Evolutionary conservation across 2,797 vertebrate species (phyloP), one percentile per base, ranked within the genome.

Genomic region (Amniataba percoides): DNA sequence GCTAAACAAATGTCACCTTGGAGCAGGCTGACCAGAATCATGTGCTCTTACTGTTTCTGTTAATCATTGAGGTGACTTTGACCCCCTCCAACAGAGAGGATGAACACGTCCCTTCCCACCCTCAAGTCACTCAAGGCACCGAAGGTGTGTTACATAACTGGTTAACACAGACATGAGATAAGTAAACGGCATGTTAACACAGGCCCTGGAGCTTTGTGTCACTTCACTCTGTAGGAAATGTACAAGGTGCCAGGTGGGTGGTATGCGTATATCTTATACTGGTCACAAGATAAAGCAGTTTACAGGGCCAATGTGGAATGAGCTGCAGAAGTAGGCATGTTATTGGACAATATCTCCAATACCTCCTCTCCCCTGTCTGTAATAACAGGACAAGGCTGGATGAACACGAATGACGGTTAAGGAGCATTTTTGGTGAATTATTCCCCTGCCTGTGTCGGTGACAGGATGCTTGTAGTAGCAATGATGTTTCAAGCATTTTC

Each of bases 91-190:
- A 58, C 49, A 55, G 25, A 70, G 56, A 78, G 68, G 67, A 80
- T 78, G 43, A 76, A 61, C 52, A 16, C 19, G 4, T 72, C 14
- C 70, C 49, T 62, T 56, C 52, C 76, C 58, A 74, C n/a, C 55
- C 10, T 60, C 13, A 55, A 16, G 34, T 79, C 55, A 70, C 45
- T 66, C 18, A 11, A 61, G 45, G 45, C 65, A 64, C 46, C 25
- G 0, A 61, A 48, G 36, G 27, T 31, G 27, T 42, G 70, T 93
- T 91, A 46, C 49, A 64, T 89, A 89, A 88, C 71, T 73, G 55
- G 52, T 78, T 65, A 78, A 81, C 53, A 55, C 2, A 76, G 46
- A 80, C 63, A 72, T 23, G 55, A 51, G 80, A 72, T 72, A 61
- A 88, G 78, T 71, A 15, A 85, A 66, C 21, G n/a, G 46, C 15